Conservation (phyloP, 2,888 invertebrate genomes). For the Lepidocyrtoides sp. region DNA sequence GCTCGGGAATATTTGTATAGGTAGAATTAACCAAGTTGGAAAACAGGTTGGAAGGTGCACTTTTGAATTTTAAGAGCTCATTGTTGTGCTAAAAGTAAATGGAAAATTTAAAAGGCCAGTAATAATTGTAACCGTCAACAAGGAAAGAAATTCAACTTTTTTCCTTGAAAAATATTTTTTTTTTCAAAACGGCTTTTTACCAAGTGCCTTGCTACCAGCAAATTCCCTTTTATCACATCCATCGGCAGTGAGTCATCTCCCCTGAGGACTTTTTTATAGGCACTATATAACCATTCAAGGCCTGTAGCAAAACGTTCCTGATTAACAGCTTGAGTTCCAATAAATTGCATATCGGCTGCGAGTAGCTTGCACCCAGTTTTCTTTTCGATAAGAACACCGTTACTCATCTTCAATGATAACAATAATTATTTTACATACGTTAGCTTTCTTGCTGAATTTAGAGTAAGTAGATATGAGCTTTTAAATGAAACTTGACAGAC, state of each 20-base stretch:
- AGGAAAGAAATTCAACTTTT: no score
- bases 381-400: constrained; percentile 79
- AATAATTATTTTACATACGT: neutral
- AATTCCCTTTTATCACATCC: constrained; percentile 67
- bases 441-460: neutral
- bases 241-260: constrained; percentile 85
- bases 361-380: constrained; percentile 82
- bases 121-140: no score
- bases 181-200: no score
- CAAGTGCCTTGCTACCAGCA: constrained; percentile 78
- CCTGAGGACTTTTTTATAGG: constrained; percentile 85
- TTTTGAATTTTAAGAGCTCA: constrained; percentile 47
- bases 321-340: constrained; percentile 86
- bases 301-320: constrained; percentile 86
- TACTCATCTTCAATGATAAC: no score
- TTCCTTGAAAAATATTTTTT: no score
- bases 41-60: constrained; percentile 26
- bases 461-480: no score
- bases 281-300: constrained; percentile 86
- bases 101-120: no score
- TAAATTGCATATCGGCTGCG: constrained; percentile 86
- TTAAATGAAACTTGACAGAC: constrained; percentile 79
- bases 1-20: constrained; percentile 36
- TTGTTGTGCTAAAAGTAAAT: constrained; percentile 81
- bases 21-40: constrained; percentile 45